Evolutionary conservation across 2,113 vertebrate species (phyloP).

Genomic region (Nyctereutes procyonoides): DNA sequence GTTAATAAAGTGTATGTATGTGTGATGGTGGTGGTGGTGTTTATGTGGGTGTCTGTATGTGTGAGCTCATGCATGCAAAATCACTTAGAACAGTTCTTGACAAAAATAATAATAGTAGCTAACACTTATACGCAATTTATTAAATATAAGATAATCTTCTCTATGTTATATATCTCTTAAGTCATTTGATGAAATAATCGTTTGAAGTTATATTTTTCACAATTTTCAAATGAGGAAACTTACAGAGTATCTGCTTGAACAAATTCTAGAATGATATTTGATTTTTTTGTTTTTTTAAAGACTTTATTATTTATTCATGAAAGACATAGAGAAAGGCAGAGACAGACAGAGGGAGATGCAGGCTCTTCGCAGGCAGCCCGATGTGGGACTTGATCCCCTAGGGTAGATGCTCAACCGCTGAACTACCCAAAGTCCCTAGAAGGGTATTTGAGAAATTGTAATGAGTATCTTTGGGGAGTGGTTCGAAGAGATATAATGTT

Average conservation of each 20-base stretch:
- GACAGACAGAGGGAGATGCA: too few species aligned
- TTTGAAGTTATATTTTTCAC: background rate
- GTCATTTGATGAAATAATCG: background rate
- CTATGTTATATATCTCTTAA: background rate
- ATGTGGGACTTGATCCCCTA: too few species aligned
- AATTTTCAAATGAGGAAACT: conserved; percentile 36
- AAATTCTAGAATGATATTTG: conserved; percentile 1
- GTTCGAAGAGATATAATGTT: background rate
- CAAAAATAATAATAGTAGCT: background rate
- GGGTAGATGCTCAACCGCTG: too few species aligned
- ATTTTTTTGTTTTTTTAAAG: background rate
- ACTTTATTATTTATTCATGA: too few species aligned
- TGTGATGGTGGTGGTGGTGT: background rate
- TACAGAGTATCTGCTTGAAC: background rate
- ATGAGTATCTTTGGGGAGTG: background rate
- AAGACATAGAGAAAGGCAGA: too few species aligned
- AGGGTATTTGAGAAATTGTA: background rate
- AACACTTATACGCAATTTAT: background rate
- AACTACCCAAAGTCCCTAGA: background rate
- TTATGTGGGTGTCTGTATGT: background rate
- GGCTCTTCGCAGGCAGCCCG: too few species aligned
- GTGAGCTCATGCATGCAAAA: background rate
- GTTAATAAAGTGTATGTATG: background rate
- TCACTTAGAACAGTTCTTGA: background rate
- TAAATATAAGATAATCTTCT: background rate